These are phyloP conservation scores for Limnephilus marmoratus DNA, from an alignment of 2,888 invertebrate genomes.

Conservation along the genomic window DNA sequence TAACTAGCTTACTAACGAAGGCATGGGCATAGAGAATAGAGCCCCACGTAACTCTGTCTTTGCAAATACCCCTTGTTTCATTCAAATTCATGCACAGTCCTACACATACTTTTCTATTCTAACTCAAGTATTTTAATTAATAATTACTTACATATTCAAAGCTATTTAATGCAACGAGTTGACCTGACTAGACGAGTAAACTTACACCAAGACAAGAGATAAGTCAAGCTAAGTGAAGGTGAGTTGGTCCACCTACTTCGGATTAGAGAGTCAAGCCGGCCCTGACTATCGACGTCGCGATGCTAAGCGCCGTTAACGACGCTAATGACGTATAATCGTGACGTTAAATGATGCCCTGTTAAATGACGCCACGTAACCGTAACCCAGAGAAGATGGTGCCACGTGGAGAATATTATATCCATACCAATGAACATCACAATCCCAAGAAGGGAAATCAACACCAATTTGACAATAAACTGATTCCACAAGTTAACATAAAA, in stretches of 20 bases:
- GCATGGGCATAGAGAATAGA: too few relatives aligned
- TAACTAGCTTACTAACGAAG: too few relatives aligned
- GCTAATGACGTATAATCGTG: constrained; percentile 57
- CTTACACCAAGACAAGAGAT: neutral
- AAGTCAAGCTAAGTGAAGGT: neutral
- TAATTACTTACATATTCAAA: neutral
- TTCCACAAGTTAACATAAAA: too few relatives aligned
- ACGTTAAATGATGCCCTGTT: constrained; percentile 48
- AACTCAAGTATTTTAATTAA: too few relatives aligned
- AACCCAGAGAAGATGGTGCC: neutral
- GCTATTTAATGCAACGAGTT: too few relatives aligned
- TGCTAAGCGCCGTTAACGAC: constrained; percentile 49
- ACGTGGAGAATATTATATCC: neutral
- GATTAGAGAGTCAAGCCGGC: neutral
- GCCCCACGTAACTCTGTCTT: too few relatives aligned
- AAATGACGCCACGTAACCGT: constrained; percentile 45
- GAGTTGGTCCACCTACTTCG: neutral
- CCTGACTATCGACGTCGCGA: constrained; percentile 40
- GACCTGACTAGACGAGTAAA: too few relatives aligned
- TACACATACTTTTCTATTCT: too few relatives aligned
- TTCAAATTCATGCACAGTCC: too few relatives aligned
- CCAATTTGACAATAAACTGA: neutral
- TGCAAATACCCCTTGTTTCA: too few relatives aligned
- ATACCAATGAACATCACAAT: neutral
- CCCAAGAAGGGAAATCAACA: neutral